A percentile compares a stretch with the other conserved stretches of the same genome.
These are phyloP conservation scores for Puma concolor DNA, from an alignment of 2,113 vertebrate species.

Conservation along the genomic window DNA sequence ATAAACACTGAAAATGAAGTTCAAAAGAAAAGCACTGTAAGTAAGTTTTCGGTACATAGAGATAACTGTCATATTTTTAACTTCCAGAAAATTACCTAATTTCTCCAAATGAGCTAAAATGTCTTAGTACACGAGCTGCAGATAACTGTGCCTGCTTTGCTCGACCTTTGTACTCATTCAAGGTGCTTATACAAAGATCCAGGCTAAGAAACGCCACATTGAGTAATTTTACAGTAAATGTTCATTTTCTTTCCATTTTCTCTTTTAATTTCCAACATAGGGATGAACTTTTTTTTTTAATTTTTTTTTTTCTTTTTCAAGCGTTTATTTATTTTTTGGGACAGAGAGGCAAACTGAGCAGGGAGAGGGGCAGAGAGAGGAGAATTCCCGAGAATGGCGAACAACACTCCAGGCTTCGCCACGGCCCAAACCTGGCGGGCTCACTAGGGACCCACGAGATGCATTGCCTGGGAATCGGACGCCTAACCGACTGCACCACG, in stretches of 20 bases:
- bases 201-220: background rate
- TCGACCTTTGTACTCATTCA: background rate
- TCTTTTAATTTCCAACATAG: background rate
- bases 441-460: too few species aligned
- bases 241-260: background rate
- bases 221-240: background rate
- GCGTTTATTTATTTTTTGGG: too few species aligned
- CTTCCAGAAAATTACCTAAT: background rate
- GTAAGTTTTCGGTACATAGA: background rate
- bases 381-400: too few species aligned
- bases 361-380: too few species aligned
- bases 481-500: too few species aligned
- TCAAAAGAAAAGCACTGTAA: background rate
- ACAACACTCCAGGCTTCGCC: too few species aligned
- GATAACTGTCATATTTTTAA: background rate
- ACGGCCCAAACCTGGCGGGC: too few species aligned
- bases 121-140: background rate
- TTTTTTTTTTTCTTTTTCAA: too few species aligned
- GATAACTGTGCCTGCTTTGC: background rate
- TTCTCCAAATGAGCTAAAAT: background rate
- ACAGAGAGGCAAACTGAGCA: too few species aligned
- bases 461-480: too few species aligned
- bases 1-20: background rate
- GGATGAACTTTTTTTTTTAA: background rate
- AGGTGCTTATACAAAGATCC: background rate